Evolutionary conservation across 2,888 invertebrate species (phyloP), one percentile per base, ranked within the genome.

Genomic region (Monopis laevigella): DNA sequence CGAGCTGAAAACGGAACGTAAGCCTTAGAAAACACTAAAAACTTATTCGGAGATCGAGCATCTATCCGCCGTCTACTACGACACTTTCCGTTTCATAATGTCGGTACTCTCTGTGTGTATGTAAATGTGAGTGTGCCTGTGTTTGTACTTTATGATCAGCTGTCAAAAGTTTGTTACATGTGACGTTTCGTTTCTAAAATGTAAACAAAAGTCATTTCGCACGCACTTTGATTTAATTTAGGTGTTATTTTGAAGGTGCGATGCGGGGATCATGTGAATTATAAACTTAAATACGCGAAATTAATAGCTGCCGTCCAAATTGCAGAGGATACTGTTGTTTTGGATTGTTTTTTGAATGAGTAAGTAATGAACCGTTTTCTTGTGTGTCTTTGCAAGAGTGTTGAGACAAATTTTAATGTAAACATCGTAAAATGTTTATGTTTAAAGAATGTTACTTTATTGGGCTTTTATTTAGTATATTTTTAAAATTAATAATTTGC

Each of bases 81-180:
- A 32, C 32, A 32, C 32, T 14, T 16, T 14, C 29, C 6, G 2
- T 3, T 32, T 10, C 16, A 32, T n/a, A 32, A 17, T 10, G 32
- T 32, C 14, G 14, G 10, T n/a, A 32, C n/a, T 17, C n/a, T n/a
- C 16, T 32, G 30, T 53, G 59, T 62, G 62, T 69, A 77, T 73
- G 74, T 65, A 72, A 73, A 75, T 73, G 67, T 66, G 56, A 54
- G 53, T 63, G 64, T 71, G 70, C 51, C 56, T 62, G 71, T 75
- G 72, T 73, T 65, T 49, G 63, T 68, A 61, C 63, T 65, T 64
- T 75, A 73, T 70, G 69, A 74, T 65, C 69, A 69, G 66, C 74
- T 78, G 80, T 78, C 80, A 78, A 77, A 77, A 72, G 67, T 65
- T 61, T 59, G 64, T 58, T 66, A 72, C 80, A 66, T 77, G 73